Evolutionary conservation across 2,888 invertebrate genomes (phyloP).

Genomic region (Rhopalosiphum nymphaeae): DNA sequence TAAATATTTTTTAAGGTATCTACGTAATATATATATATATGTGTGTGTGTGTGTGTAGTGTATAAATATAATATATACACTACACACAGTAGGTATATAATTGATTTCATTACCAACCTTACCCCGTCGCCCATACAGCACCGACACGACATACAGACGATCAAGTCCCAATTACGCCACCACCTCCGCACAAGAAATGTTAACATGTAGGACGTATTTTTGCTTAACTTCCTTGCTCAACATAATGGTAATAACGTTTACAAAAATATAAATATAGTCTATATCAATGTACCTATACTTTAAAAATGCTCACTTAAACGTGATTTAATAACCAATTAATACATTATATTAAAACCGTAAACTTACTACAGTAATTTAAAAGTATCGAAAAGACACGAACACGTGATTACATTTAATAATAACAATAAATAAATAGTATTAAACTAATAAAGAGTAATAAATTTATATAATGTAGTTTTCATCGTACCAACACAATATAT

Average conservation of each 20-base stretch:
- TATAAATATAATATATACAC: neutral
- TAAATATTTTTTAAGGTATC: neutral
- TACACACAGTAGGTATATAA: neutral
- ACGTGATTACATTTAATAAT: neutral
- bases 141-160: neutral
- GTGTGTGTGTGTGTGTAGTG: too few relatives aligned
- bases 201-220: neutral
- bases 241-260: neutral
- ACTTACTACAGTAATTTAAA: neutral
- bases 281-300: neutral
- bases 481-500: neutral
- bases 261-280: neutral
- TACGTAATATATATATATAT: neutral
- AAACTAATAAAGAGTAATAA: neutral
- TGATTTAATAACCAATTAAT: neutral
- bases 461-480: neutral
- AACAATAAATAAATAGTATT: neutral
- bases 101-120: neutral
- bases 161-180: neutral
- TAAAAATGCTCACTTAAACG: neutral
- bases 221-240: neutral
- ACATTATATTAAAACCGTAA: too few relatives aligned
- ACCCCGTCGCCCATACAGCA: neutral
- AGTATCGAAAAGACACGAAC: neutral
- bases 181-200: neutral